A percentile compares a stretch with the other conserved stretches of the same genome.
phyloP scores from a whole-genome alignment of 2,113 vertebrate species.

The Paraplagusia blochii region DNA sequence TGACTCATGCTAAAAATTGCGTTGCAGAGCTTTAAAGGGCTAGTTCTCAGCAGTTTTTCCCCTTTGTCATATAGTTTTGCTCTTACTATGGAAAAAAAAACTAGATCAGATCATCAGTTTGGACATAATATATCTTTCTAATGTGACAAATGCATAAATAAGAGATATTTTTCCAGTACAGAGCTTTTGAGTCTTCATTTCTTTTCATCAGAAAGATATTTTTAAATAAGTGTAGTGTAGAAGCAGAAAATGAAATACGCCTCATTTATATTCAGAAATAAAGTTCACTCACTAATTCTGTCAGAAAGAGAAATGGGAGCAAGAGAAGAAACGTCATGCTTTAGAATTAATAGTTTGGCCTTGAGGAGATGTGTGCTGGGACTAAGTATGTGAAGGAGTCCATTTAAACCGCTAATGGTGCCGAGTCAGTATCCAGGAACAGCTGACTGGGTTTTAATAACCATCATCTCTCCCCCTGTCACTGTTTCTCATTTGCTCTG shows the following conservation, averaged over 20 bases:
- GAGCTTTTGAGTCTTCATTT: too few relatives aligned
- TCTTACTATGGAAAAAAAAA: too few relatives aligned
- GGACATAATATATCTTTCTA: too few relatives aligned
- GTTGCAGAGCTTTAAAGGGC: not conserved
- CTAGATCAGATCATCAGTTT: too few relatives aligned
- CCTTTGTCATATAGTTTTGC: not conserved
- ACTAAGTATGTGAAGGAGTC: conserved; percentile 14
- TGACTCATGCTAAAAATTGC: not conserved
- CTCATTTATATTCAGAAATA: too few relatives aligned
- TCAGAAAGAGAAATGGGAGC: not conserved
- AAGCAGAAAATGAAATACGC: not conserved
- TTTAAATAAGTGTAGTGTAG: too few relatives aligned
- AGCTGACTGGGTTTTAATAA: conserved; percentile 34
- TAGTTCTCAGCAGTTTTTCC: not conserved
- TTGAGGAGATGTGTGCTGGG: conserved; percentile 25
- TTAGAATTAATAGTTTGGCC: conserved; percentile 27
- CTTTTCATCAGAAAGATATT: too few relatives aligned
- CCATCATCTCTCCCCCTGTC: conserved; percentile 5
- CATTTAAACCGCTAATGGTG: conserved; percentile 40
- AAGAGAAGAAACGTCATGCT: conserved; percentile 6
- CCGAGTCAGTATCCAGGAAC: conserved; percentile 32
- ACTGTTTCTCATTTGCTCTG: conserved; percentile 34
- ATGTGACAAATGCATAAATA: too few relatives aligned
- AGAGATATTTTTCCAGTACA: too few relatives aligned
- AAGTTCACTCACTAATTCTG: not conserved